Evolutionary conservation across 2,888 invertebrate genomes (phyloP), one percentile per base, ranked within the genome.

Genomic region (Griposia aprilina): DNA sequence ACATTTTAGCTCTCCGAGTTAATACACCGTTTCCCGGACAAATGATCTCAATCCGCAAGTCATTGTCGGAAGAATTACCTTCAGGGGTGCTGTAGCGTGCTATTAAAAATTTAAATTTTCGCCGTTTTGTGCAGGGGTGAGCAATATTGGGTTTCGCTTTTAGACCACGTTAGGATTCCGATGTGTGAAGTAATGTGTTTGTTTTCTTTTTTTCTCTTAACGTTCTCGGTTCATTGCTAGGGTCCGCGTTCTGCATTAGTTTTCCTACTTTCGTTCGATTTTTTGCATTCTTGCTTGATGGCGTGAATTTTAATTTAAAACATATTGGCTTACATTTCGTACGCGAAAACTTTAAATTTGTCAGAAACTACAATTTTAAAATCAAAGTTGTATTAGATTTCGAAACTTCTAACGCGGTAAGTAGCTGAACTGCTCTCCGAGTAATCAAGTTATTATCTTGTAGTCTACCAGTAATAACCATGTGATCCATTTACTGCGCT

Each of bases 11-110:
- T 83, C 85, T 78, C 74, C 52, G 82, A 90, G 91, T 91, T 92
- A 92, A 93, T 91, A 92, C 89, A 87, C 91, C 91, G 90, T 91
- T 93, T 90, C 89, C 91, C 89, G 90, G 94, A 94, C 94, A 94
- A 94, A 94, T 92, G 89, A 91, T 85, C 87, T 82, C 84, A 87
- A 89, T 90, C 87, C 87, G 95, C 95, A 93, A 95, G 94, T 95
- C 95, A 95, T 91, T 91, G 89, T 88, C 45, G 85, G 91, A 92
- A 94, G 93, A 94, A 94, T 93, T 93, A 93, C 91, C 63, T 66
- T n/a, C 85, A 78, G 77, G 85, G 82, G 77, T 79, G 82, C 26
- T 71, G 63, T 80, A 59, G 74, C 68, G 78, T 78, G 67, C 68
- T 87, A 87, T 87, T 87, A 84, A 79, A 86, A 79, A 63, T 85